These are phyloP conservation scores for Anthopleura sola DNA, from an alignment of 64 coral and sea anemone genomes.

Conservation along the genomic window DNA sequence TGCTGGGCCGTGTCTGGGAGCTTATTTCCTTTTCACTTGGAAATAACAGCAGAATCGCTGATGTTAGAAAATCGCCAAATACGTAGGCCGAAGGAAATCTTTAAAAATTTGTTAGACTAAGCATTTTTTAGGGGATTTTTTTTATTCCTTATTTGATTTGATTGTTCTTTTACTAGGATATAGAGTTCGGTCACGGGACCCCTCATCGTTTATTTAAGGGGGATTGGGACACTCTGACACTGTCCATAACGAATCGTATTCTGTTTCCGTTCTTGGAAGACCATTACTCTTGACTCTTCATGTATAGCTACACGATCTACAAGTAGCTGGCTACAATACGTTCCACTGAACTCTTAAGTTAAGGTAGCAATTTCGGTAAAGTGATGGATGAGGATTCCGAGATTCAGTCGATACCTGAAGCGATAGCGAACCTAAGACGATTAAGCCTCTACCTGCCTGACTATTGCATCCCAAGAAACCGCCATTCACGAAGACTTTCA, in stretches of 20 bases:
- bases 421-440: not conserved
- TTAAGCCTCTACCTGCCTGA: not conserved
- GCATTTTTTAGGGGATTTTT: not conserved
- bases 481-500: constrained; percentile 9
- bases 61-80: too few relatives aligned
- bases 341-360: not conserved
- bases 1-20: too few relatives aligned
- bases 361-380: not conserved
- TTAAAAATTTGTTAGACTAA: not conserved
- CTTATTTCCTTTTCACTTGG: too few relatives aligned
- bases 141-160: not conserved
- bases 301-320: not conserved
- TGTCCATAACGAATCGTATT: not conserved
- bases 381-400: not conserved
- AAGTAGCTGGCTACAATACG: not conserved
- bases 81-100: too few relatives aligned
- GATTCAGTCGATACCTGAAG: not conserved
- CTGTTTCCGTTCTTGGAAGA: not conserved
- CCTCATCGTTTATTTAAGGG: not conserved
- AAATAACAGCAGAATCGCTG: too few relatives aligned
- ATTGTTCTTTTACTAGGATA: not conserved
- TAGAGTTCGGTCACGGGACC: not conserved
- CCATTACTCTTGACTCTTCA: not conserved
- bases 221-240: not conserved
- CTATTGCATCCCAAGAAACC: not conserved